Conservation (phyloP, 2,797 vertebrate genomes). For the Babyrousa celebensis region DNA sequence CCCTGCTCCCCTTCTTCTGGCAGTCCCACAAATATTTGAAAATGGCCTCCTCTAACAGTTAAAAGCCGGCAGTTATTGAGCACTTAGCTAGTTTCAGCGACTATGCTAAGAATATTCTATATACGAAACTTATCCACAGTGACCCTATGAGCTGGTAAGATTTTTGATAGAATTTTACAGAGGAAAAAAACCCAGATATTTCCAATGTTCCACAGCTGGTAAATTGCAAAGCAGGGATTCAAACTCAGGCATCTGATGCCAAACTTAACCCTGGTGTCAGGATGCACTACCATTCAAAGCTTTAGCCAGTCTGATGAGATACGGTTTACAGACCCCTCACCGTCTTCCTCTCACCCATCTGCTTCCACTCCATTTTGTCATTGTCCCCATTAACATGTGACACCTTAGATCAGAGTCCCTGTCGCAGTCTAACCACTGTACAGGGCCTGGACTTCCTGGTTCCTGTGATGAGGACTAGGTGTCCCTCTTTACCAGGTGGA, state of each 20-base stretch:
- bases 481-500: neutral
- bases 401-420: neutral
- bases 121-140: neutral
- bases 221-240: neutral
- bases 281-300: fast-evolving
- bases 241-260: no score
- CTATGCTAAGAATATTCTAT: neutral
- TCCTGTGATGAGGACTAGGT: neutral
- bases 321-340: neutral
- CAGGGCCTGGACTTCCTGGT: fast-evolving
- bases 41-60: neutral
- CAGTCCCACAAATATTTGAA: neutral
- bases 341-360: neutral
- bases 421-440: fast-evolving
- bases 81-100: neutral
- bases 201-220: neutral
- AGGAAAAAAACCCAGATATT: neutral
- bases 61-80: neutral
- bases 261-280: fast-evolving
- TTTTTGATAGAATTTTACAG: neutral
- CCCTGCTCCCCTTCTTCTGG: neutral
- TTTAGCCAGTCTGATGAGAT: neutral
- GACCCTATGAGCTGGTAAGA: neutral
- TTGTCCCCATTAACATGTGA: neutral
- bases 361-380: neutral